Percentiles rank a stretch among this genome's conserved stretches.
phyloP scores from a whole-genome alignment of 2,797 vertebrate species.

The Dendrocincla fuliginosa region DNA sequence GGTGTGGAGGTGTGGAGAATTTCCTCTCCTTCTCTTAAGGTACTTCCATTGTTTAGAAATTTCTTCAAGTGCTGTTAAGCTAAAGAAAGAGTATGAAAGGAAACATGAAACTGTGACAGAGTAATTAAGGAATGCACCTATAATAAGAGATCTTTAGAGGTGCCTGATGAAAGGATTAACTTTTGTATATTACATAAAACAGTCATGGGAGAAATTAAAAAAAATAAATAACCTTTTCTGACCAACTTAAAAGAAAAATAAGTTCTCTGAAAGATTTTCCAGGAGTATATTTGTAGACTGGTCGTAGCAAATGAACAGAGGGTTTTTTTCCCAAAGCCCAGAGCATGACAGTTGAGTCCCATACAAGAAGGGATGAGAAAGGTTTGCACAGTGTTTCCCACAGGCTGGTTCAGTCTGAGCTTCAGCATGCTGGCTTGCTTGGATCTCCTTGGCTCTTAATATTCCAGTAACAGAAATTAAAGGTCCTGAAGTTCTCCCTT shows the following conservation, averaged over 20 bases:
- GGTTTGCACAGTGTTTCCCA: not conserved
- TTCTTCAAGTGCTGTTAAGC: not conserved
- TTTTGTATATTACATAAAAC: not conserved
- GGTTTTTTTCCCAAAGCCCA: not conserved
- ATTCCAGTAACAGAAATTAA: not conserved
- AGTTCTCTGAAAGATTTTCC: not conserved
- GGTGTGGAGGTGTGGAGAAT: not conserved
- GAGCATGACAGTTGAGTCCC: not conserved
- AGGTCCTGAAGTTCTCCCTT: not conserved
- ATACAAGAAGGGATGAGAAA: not conserved
- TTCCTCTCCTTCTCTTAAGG: not conserved
- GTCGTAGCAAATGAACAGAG: not conserved
- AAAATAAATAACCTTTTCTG: not conserved
- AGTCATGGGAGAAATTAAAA: not conserved
- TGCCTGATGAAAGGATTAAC: not conserved
- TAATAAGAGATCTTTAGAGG: not conserved
- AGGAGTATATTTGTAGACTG: not conserved
- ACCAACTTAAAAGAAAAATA: not conserved
- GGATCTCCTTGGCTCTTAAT: not conserved
- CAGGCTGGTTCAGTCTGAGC: not conserved
- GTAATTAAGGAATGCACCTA: not conserved
- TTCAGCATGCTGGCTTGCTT: not conserved
- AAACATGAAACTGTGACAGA: not conserved
- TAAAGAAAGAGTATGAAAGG: not conserved
- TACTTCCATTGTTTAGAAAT: not conserved